Evolutionary conservation across 2,113 vertebrate species (phyloP).

Genomic region (Campylorhamphus procurvoides): DNA sequence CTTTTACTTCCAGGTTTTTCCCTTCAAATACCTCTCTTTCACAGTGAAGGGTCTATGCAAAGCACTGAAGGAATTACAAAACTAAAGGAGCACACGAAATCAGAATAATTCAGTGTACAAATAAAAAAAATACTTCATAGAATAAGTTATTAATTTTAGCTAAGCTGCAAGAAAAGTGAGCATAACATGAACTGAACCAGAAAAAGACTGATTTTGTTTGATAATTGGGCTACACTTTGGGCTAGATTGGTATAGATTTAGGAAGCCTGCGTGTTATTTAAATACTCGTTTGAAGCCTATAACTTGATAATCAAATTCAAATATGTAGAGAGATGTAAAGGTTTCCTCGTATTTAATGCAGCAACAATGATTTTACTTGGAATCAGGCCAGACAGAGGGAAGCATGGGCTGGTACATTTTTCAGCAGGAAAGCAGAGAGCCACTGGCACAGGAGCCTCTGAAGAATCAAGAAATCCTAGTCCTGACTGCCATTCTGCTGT

Average conservation of each 20-base stretch:
- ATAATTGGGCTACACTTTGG: not conserved
- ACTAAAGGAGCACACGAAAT: not conserved
- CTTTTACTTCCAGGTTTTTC: not conserved
- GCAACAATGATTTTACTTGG: conserved; percentile 9
- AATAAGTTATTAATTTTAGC: conserved; percentile 10
- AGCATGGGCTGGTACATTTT: not conserved
- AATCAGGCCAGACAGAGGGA: conserved; percentile 33
- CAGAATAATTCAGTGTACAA: not conserved
- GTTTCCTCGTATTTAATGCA: not conserved
- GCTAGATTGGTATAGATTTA: not conserved
- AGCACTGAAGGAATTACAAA: not conserved
- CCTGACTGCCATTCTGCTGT: not conserved
- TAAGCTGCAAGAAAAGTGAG: not conserved
- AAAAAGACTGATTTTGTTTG: not conserved
- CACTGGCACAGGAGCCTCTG: not conserved
- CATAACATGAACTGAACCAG: not conserved
- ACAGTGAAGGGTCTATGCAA: not conserved
- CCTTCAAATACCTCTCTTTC: not conserved
- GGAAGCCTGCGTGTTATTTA: not conserved
- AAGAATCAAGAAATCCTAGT: not conserved
- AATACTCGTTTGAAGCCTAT: not conserved
- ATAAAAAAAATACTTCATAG: not conserved
- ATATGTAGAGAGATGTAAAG: not conserved
- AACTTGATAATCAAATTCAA: not conserved
- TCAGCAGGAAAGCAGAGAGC: not conserved